These are phyloP conservation scores for Epinotia bilunana DNA, from an alignment of 2,888 invertebrate species.

Conservation along the genomic window DNA sequence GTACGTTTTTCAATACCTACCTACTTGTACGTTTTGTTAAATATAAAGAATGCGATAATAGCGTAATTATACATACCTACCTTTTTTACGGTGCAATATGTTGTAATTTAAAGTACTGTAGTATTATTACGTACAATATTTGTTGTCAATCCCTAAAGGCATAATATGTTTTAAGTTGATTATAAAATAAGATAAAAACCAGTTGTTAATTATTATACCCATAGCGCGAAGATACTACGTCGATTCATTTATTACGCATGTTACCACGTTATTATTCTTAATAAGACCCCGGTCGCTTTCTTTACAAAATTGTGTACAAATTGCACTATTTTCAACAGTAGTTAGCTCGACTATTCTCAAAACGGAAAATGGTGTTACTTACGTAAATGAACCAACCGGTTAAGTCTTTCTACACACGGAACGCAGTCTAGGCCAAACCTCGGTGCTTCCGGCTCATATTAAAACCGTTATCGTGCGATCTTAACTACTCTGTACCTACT, in stretches of 20 bases:
- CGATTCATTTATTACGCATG: slow-evolving; percentile 24
- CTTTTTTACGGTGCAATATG: no score
- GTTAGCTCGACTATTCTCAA: slow-evolving; percentile 52
- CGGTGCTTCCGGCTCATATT: slow-evolving; percentile 81
- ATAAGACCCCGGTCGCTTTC: slow-evolving; percentile 48
- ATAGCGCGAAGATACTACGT: neutral
- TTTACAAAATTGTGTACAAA: slow-evolving; percentile 66
- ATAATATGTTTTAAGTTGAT: no score
- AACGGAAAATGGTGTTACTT: neutral
- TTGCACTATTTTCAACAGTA: slow-evolving; percentile 71
- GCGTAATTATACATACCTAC: no score
- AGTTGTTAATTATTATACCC: neutral
- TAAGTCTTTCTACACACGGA: neutral
- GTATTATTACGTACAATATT: no score
- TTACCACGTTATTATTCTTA: slow-evolving; percentile 30
- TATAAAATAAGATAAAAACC: no score
- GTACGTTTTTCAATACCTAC: neutral
- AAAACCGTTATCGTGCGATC: slow-evolving; percentile 81
- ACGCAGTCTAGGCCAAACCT: slow-evolving; percentile 55
- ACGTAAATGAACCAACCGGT: neutral
- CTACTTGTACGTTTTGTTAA: no score
- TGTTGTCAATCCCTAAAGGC: no score
- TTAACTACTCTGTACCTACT: slow-evolving; percentile 77
- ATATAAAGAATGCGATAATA: no score
- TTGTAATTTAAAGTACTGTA: no score